Conservation (phyloP, 2,113 vertebrate species). For the Riparia riparia region DNA sequence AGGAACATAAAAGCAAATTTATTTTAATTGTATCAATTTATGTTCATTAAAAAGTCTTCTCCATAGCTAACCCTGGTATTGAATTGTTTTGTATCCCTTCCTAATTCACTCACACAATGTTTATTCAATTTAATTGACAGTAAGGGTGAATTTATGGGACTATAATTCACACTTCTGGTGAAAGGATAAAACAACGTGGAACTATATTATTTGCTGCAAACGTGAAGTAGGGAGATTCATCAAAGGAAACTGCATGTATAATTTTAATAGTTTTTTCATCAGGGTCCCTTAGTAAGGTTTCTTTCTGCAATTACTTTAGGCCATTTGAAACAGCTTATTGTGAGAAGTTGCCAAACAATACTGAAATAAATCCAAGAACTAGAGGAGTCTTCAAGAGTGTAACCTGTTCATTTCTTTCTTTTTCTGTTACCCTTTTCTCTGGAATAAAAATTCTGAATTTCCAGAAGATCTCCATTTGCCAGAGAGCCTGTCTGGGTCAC, state of each 20-base stretch:
- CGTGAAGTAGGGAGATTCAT: conserved; percentile 16
- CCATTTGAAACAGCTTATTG: not conserved
- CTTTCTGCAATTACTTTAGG: conserved; percentile 11
- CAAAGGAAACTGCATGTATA: not conserved
- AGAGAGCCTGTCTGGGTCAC: not conserved
- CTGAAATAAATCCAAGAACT: not conserved
- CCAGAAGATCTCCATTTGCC: not conserved
- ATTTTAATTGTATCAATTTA: conserved; percentile 54
- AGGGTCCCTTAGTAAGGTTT: conserved; percentile 2
- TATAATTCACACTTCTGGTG: conserved; percentile 29
- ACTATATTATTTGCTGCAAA: conserved; percentile 22
- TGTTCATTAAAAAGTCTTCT: conserved; percentile 31
- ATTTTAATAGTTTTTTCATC: conserved; percentile 38
- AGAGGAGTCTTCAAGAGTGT: not conserved
- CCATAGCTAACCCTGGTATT: conserved; percentile 21
- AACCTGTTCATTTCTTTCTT: not conserved
- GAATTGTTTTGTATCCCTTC: conserved; percentile 55
- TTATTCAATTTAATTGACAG: conserved; percentile 66
- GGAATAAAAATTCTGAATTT: not conserved
- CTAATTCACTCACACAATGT: conserved; percentile 34
- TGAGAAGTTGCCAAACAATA: not conserved
- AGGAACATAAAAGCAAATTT: conserved; percentile 20
- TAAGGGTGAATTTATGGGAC: conserved; percentile 15
- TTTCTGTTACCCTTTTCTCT: not conserved
- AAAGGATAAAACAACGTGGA: not conserved